Evolutionary conservation across 1,140 invertebrate species (phyloP).

Genomic region (Chironomus striatipennis): DNA sequence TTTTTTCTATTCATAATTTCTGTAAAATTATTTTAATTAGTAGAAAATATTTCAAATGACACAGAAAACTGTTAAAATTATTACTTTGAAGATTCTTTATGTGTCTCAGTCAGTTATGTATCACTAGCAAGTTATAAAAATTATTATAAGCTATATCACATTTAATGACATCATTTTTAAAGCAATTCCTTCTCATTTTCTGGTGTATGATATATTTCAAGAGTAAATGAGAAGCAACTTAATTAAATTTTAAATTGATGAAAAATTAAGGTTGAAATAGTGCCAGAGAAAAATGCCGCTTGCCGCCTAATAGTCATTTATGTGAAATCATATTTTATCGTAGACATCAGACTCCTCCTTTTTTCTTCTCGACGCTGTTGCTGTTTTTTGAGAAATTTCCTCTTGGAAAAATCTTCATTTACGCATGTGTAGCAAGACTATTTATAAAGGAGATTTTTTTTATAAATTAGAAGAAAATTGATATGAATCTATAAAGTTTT

Average conservation of each 20-base stretch:
- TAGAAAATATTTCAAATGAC: slow-evolving; percentile 2
- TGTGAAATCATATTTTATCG: neutral
- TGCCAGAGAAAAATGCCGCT: neutral
- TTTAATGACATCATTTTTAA: neutral
- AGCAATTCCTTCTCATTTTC: neutral
- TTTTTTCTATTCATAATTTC: neutral
- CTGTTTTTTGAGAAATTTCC: no score
- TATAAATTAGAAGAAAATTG: neutral
- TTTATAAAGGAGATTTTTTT: neutral
- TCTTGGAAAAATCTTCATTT: no score
- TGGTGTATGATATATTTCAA: neutral
- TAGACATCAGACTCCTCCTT: neutral
- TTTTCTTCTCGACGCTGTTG: neutral
- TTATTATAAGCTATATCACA: no score
- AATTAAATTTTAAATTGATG: slow-evolving; percentile 12
- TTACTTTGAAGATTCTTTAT: no score
- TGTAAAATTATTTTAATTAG: slow-evolving; percentile 15
- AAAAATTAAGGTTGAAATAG: slow-evolving; percentile 14
- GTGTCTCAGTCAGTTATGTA: no score
- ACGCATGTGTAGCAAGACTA: no score
- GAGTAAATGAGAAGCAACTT: neutral
- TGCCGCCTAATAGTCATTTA: slow-evolving; percentile 5
- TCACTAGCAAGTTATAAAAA: no score
- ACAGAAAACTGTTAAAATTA: neutral
- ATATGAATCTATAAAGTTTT: neutral